A percentile compares a stretch with the other conserved stretches of the same genome.
Conservation (phyloP, 2,888 invertebrate genomes). For the Resseliella maxima region DNA sequence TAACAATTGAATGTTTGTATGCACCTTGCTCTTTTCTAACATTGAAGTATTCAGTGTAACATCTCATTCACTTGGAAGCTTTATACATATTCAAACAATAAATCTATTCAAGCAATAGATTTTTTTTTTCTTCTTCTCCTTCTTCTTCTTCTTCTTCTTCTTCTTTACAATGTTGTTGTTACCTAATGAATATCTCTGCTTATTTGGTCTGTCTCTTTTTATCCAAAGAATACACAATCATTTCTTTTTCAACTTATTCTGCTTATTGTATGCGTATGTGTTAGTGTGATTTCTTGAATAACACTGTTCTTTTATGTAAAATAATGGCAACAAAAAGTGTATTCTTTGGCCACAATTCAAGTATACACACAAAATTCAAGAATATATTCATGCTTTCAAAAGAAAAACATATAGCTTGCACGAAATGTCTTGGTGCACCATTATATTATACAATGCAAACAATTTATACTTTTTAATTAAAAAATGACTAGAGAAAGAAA, state of each 20-base stretch:
- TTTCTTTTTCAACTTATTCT: not conserved
- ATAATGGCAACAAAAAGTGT: not conserved
- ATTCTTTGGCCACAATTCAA: not conserved
- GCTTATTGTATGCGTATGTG: not conserved
- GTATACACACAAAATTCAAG: not conserved
- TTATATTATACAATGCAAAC: not conserved
- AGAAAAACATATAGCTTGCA: not conserved
- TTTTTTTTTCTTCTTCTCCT: no score
- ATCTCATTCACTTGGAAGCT: not conserved
- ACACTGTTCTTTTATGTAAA: not conserved
- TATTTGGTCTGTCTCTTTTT: conserved; percentile 13
- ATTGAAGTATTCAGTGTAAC: not conserved
- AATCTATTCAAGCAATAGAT: not conserved
- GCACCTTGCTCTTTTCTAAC: not conserved
- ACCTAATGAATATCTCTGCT: not conserved
- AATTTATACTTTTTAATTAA: conserved; percentile 2
- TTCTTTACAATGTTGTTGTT: not conserved
- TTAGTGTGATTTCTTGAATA: not conserved
- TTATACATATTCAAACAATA: conserved; percentile 28
- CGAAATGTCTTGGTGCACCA: not conserved
- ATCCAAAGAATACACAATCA: not conserved
- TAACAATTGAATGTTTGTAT: conserved; percentile 8
- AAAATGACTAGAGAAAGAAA: not conserved
- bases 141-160: no score
- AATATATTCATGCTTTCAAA: not conserved